These are phyloP conservation scores for Nyctereutes procyonoides DNA, from an alignment of 2,113 vertebrate genomes.

Conservation along the genomic window DNA sequence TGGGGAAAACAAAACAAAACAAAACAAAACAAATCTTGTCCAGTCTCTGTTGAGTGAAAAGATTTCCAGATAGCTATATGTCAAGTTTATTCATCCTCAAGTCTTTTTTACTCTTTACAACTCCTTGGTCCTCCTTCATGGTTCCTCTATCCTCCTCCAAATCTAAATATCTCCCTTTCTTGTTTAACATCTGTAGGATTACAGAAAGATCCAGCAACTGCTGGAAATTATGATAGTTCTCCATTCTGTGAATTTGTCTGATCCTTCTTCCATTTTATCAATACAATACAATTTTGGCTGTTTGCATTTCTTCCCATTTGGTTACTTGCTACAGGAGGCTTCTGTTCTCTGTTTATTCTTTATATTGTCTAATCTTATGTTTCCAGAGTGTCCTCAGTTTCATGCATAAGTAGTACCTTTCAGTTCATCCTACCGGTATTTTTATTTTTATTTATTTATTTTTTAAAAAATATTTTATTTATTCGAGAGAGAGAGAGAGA, in stretches of 20 bases:
- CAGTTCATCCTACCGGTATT: background rate
- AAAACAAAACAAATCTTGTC: background rate
- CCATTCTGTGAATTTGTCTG: background rate
- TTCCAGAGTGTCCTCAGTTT: background rate
- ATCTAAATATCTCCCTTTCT: background rate
- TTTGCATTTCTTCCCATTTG: slow-evolving; percentile 35
- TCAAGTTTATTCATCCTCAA: background rate
- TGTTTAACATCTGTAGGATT: background rate
- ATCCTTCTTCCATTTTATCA: slow-evolving; percentile 15
- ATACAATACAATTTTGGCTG: background rate
- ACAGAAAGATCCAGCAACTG: background rate
- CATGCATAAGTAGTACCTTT: background rate
- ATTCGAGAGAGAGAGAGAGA: too few relatives aligned
- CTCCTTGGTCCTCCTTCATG: background rate
- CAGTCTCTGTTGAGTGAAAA: background rate
- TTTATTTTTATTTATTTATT: background rate
- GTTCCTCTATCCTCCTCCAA: background rate
- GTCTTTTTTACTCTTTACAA: background rate
- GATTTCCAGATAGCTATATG: background rate
- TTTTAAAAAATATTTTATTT: too few relatives aligned
- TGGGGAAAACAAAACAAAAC: background rate
- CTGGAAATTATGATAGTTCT: background rate
- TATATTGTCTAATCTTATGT: background rate
- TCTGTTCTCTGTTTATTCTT: background rate
- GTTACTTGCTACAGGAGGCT: background rate